Evolutionary conservation across 1,140 invertebrate species (phyloP).

Genomic region (Drosophila tani): DNA sequence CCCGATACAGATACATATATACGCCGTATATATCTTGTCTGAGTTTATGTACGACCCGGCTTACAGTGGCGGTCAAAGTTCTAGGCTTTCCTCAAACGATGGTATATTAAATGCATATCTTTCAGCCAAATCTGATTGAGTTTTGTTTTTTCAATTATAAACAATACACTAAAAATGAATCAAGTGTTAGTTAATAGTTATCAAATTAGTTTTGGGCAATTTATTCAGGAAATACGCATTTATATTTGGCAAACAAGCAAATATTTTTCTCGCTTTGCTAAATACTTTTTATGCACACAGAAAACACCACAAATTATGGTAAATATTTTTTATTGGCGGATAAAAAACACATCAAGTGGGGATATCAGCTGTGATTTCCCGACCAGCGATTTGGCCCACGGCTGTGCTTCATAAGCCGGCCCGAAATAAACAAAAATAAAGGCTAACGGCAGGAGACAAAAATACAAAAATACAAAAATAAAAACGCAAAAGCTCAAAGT

Average conservation of each 20-base stretch:
- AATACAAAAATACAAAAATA: constrained; percentile 8
- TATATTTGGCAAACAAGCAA: constrained; percentile 2
- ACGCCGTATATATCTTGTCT: background rate
- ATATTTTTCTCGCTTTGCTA: background rate
- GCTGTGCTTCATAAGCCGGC: constrained; percentile 34
- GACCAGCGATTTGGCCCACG: constrained; percentile 8
- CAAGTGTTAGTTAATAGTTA: background rate
- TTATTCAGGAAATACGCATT: background rate
- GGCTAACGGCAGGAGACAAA: background rate
- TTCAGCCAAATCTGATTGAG: too few relatives aligned
- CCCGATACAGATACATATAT: background rate
- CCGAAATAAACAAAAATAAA: constrained; percentile 24
- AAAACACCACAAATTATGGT: constrained; percentile 5
- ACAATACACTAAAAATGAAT: too few relatives aligned
- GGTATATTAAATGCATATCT: too few relatives aligned
- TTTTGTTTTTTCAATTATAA: background rate
- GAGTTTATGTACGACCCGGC: too few relatives aligned
- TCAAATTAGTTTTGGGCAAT: constrained; percentile 1
- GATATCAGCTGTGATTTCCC: constrained; percentile 29
- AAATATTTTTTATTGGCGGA: background rate
- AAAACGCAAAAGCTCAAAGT: constrained; percentile 16
- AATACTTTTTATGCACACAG: background rate
- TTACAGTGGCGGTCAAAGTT: background rate
- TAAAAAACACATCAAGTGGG: background rate
- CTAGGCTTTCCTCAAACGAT: background rate